These are phyloP conservation scores for Oplegnathus fasciatus DNA, from an alignment of 2,113 vertebrate species.

Conservation along the genomic window DNA sequence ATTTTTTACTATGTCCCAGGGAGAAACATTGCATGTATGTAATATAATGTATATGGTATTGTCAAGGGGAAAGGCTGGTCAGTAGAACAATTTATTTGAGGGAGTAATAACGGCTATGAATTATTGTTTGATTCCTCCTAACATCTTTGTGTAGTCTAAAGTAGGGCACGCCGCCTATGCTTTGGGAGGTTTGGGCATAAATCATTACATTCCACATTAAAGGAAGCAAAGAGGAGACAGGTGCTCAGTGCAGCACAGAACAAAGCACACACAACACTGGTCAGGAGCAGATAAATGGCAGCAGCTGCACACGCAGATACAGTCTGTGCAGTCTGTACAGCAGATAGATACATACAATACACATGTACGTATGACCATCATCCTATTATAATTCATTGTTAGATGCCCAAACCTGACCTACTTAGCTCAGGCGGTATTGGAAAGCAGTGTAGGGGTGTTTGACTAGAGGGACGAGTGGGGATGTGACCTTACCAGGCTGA, in stretches of 20 bases:
- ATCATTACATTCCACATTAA: constrained; percentile 53
- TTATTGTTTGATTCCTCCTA: constrained; percentile 33
- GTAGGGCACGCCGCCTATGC: constrained; percentile 36
- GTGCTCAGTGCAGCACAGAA: constrained; percentile 23
- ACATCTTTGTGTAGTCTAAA: constrained; percentile 36
- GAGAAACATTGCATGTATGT: neutral
- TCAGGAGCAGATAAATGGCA: constrained; percentile 21
- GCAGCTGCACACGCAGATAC: constrained; percentile 19
- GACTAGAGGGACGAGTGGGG: neutral
- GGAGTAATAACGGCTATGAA: neutral
- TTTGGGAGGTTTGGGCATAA: constrained; percentile 43
- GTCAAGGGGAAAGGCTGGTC: constrained; percentile 4
- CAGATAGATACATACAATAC: neutral
- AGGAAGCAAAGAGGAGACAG: constrained; percentile 32
- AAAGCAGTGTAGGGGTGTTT: neutral
- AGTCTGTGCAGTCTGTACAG: neutral
- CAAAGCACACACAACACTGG: constrained; percentile 27
- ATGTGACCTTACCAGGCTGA: neutral
- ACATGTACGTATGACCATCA: neutral
- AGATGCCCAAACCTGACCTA: neutral
- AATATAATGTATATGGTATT: neutral
- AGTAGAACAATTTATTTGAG: constrained; percentile 22
- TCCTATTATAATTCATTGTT: neutral
- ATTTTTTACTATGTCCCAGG: neutral
- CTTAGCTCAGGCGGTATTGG: neutral